Conservation (phyloP, 2,797 vertebrate genomes). For the Bradypodion ventrale region DNA sequence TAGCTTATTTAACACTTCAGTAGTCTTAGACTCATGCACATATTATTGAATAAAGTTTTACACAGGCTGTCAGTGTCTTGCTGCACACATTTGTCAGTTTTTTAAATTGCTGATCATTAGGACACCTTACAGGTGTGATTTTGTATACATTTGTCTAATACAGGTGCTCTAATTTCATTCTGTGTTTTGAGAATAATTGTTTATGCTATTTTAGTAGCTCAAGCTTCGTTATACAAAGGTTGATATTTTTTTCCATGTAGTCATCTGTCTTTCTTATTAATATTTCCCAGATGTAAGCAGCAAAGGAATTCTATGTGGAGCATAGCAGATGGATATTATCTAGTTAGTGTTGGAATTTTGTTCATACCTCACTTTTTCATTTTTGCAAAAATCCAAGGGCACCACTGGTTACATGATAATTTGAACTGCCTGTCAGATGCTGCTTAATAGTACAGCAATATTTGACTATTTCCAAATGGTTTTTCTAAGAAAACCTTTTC, state of each 20-base stretch:
- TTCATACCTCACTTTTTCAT: neutral
- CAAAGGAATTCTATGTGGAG: neutral
- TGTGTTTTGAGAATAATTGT: neutral
- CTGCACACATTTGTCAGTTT: constrained; percentile 26
- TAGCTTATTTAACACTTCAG: constrained; percentile 19
- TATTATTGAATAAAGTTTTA: constrained; percentile 50
- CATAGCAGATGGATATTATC: neutral
- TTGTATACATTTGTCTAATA: too few relatives aligned
- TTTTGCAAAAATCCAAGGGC: neutral
- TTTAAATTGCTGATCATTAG: neutral
- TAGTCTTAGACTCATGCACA: neutral
- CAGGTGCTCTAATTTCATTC: neutral
- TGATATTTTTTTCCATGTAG: neutral
- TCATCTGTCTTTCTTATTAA: constrained; percentile 37
- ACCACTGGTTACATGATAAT: constrained; percentile 13
- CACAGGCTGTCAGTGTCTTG: constrained; percentile 55
- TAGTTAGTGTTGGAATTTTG: neutral
- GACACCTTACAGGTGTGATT: constrained; percentile 21
- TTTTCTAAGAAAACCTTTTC: constrained; percentile 39
- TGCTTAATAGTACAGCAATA: constrained; percentile 16
- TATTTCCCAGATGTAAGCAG: constrained; percentile 51
- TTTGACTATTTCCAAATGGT: constrained; percentile 45
- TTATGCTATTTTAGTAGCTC: constrained; percentile 32
- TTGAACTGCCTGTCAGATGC: constrained; percentile 30
- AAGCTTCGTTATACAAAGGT: constrained; percentile 11